Conservation (phyloP, 2,888 invertebrate genomes). For the Notodonta dromedarius region DNA sequence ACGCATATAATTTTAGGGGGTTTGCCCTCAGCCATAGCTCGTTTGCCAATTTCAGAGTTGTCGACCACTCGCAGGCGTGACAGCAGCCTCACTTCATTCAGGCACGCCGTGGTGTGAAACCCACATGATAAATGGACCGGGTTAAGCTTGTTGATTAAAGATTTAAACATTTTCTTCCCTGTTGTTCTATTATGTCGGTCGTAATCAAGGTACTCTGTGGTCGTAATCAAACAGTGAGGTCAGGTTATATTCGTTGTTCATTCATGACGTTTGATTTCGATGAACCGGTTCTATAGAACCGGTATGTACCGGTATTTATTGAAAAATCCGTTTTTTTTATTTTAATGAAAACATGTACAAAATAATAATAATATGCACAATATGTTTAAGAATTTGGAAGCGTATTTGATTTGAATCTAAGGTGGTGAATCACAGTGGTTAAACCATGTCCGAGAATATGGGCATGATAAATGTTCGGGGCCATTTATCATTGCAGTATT, state of each 20-base stretch:
- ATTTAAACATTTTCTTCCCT: constrained; percentile 62
- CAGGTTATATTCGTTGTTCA: constrained; percentile 15
- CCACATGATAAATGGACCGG: constrained; percentile 45
- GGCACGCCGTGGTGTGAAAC: constrained; percentile 85
- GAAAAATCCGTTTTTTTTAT: no score
- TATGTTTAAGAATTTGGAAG: no score
- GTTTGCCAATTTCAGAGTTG: constrained; percentile 97
- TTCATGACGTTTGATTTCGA: no score
- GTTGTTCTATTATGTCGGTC: not conserved
- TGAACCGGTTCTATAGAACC: no score
- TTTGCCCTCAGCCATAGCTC: constrained; percentile 97
- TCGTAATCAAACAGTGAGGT: constrained; percentile 23
- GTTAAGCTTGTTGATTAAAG: constrained; percentile 53
- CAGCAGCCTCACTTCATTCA: constrained; percentile 88
- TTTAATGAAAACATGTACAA: no score
- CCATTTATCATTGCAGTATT: no score
- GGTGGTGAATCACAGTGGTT: no score
- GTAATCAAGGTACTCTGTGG: not conserved
- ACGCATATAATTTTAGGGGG: constrained; percentile 97
- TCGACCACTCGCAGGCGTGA: constrained; percentile 96
- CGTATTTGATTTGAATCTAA: no score
- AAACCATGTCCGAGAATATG: no score
- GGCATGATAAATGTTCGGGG: no score
- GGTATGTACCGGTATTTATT: no score
- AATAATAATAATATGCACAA: no score